Evolutionary conservation across 2,113 vertebrate species (phyloP), one percentile per base, ranked within the genome.

Genomic region (Paradoxurus hermaphroditus): DNA sequence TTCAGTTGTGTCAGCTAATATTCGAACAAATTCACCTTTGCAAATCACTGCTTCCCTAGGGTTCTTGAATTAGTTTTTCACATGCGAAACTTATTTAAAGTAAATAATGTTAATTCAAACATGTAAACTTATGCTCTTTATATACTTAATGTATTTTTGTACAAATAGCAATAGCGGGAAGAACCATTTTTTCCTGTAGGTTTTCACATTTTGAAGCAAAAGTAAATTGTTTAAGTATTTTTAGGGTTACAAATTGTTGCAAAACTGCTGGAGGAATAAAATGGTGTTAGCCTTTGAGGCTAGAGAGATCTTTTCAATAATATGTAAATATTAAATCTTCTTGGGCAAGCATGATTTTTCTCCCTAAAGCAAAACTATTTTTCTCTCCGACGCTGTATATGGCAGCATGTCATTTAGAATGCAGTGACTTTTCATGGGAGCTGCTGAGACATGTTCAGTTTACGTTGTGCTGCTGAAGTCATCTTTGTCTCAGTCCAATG

Each of bases 401-500:
- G 65, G 86, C 59, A 78, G 19, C 49, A 75, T 88, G 82, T 79
- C 87, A 97, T 93, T 98, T 65, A 97, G 59, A 79, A 82, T 39
- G 62, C 68, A 75, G 12, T 94, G 90, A 46, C 83, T 97, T 97
- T 97, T 86, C 79, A 81, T 84, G 27, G 56, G 49, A 95, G 79
- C 94, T 93, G 46, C 94, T 97, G 86, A 91, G 94, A 94, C 49
- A 62, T 85, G 23, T 88, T 94, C 49, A n/a, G 27, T 97, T 97
- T 97, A 96, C 85, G 53, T 23, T 78, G 92, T 88, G 65, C 36
- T 73, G 56, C 39, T 59, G 41, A 46, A 97, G 36, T 89, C 84
- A 86, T 97, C 75, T 97, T 97, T 94, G 34, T 97, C 92, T 98
- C 96, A 96, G 85, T 93, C 81, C 91, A 97, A 21, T 97, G 86